Percentiles rank a stretch among this genome's conserved stretches.
These are phyloP conservation scores for Pangasius sanitwongsei DNA, from an alignment of 2,797 vertebrate genomes.

Conservation along the genomic window DNA sequence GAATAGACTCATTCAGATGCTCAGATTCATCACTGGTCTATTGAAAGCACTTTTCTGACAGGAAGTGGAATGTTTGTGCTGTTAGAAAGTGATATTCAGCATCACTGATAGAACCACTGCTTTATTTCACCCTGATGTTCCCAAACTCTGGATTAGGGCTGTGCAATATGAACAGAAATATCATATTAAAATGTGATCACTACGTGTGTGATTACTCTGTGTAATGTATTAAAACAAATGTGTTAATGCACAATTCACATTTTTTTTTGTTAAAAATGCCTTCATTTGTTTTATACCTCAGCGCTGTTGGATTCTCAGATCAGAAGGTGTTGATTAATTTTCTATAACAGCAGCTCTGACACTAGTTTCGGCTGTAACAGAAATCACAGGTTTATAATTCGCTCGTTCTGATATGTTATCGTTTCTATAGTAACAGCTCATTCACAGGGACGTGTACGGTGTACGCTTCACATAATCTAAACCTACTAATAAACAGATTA, in stretches of 20 bases:
- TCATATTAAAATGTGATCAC: neutral
- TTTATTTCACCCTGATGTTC: neutral
- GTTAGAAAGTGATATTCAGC: neutral
- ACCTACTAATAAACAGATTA: neutral
- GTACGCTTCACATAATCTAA: too few relatives aligned
- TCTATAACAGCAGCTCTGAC: neutral
- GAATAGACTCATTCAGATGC: neutral
- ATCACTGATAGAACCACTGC: neutral
- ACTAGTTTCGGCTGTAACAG: neutral
- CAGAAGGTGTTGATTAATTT: neutral
- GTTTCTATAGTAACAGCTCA: neutral
- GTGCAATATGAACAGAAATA: neutral
- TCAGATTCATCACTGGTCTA: neutral
- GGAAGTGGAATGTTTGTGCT: neutral
- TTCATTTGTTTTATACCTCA: too few relatives aligned
- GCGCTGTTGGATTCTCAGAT: neutral
- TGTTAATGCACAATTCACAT: neutral
- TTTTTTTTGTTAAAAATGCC: too few relatives aligned
- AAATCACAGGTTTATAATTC: neutral
- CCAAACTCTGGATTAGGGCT: neutral
- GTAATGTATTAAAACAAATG: neutral
- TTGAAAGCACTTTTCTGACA: neutral
- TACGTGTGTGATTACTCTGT: neutral
- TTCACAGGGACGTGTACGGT: neutral
- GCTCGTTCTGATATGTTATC: neutral